These are phyloP conservation scores for Drosophila melanosoma DNA, from an alignment of 2,888 invertebrate species.

Conservation along the genomic window DNA sequence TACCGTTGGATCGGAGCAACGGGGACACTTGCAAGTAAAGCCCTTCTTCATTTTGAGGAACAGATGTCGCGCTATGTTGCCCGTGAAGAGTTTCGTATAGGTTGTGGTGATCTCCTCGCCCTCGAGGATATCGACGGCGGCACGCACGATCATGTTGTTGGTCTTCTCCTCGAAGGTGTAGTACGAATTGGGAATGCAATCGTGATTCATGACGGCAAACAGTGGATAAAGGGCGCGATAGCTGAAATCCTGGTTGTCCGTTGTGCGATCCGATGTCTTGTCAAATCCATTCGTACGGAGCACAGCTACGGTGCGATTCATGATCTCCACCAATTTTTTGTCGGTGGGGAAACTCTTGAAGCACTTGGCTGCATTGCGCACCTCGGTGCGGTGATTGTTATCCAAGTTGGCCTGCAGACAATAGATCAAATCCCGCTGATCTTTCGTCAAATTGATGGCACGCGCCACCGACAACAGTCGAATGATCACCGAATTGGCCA, in stretches of 20 bases:
- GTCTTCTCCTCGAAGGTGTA: slow-evolving; percentile 88
- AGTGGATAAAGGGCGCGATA: slow-evolving; percentile 89
- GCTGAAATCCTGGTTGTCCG: slow-evolving; percentile 83
- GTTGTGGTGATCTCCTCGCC: slow-evolving; percentile 89
- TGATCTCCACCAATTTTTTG: slow-evolving; percentile 81
- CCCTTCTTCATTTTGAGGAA: slow-evolving; percentile 88
- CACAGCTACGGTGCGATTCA: slow-evolving; percentile 84
- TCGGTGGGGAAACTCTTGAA: slow-evolving; percentile 84
- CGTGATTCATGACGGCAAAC: slow-evolving; percentile 90
- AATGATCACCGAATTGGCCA: slow-evolving; percentile 83
- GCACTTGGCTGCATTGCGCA: slow-evolving; percentile 80
- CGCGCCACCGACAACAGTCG: slow-evolving; percentile 82
- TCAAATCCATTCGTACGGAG: slow-evolving; percentile 84
- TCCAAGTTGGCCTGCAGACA: slow-evolving; percentile 84
- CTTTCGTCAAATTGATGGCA: slow-evolving; percentile 82
- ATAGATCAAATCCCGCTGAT: slow-evolving; percentile 82
- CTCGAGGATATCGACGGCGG: slow-evolving; percentile 87
- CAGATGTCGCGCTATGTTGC: slow-evolving; percentile 88
- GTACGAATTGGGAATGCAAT: slow-evolving; percentile 90
- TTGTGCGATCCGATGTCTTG: slow-evolving; percentile 79
- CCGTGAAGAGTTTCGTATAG: slow-evolving; percentile 90
- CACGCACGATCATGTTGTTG: slow-evolving; percentile 87
- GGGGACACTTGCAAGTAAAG: slow-evolving; percentile 88
- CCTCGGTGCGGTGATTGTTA: slow-evolving; percentile 83
- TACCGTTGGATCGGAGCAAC: slow-evolving; percentile 89